Base-by-base conservation (phyloP, 2,797 vertebrate genomes). In the Molossus alvarezi region DNA sequence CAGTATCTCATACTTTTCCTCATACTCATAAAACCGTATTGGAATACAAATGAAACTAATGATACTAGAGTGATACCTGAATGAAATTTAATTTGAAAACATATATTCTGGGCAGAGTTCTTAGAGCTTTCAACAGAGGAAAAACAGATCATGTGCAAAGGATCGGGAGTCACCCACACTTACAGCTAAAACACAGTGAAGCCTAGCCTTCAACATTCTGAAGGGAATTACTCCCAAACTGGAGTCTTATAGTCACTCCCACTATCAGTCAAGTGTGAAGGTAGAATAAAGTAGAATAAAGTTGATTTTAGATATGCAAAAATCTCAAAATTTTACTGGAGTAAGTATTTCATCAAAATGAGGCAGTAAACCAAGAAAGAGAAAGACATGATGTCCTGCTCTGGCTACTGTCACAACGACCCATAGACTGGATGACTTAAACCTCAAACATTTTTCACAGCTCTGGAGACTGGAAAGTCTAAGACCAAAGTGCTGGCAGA, bases 231-330 rank as follows among this genome's bases (percentile, higher is more conserved):
- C n/a, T 41, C 89, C 13, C 13, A 41, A 84, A 9, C 17, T 57
- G 21, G 15, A 51, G 27, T 80, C 37, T n/a, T 25, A 51, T 14
- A 41, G 37, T 81, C 55, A 45, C 13, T 93, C 48, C 9, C 55
- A 20, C 21, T 41, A 37, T 79, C 85, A 90, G 7, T 57, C 48
- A 72, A 51, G 15, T 51, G 18, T 82, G 41, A 86, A 83, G 41
- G 62, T 41, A 88, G n/a, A 83, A 65, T 65, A 79, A 86, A 96
- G 62, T 41, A 88, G n/a, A 83, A 65, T 65, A 79, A 86, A 96
- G 33, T 27, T n/a, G 25, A n/a, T 77, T 48, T 57, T 20, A 91
- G 57, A 17, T 51, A 89, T 27, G 17, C 13, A 33, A 86, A 86
- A 87, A 13, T 53, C 84, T 79, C 27, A 45, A 23, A 75, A 1